Base-by-base conservation (phyloP, 2,113 vertebrate species). In the Condylura cristata region DNA sequence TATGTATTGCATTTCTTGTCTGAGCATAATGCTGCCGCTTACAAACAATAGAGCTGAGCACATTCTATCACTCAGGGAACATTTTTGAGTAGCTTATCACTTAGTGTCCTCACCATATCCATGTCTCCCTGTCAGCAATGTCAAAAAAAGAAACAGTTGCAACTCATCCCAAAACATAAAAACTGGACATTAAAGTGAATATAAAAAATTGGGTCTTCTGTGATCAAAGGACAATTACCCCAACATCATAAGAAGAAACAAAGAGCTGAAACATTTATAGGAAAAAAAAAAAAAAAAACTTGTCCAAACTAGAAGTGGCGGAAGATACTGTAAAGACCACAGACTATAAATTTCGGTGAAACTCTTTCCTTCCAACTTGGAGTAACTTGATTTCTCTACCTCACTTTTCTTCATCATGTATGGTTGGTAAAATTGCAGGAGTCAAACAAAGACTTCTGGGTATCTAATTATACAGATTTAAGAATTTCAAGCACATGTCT, bases 1-100 rank as follows among this genome's bases (percentile, higher is more conserved):
- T 93, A 96, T 63, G 94, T 24, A 95, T 80, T 71, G 18, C 51
- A 60, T 88, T 86, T 95, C 83, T 86, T 86, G 86, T 95, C 74
- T 75, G 75, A 92, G 72, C 24, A 89, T n/a, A 66, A 93, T 10
- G 39, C 51, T 53, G 18, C 39, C 68, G 74, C 82, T 91, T 74
- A 80, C 65, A 93, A 86, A 96, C 89, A 95, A 96, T 26, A 89
- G 61, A 78, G 32, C 34, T 9, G 20, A 79, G 63, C 17, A 13
- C 63, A 65, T 88, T 89, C 83, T 11, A 80, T 88, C 79, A 79
- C 56, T 82, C 26, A 51, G 63, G 86, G 80, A 80, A 95, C 56
- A 75, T 53, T 95, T 79, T 46, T 75, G 65, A 96, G 75, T 39
- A 75, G 39, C 60, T 86, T 56, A 86, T 75, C 74, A 51, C 32